phyloP scores from a whole-genome alignment of 64 coral and sea anemone species.

The Trachythela sp. region DNA sequence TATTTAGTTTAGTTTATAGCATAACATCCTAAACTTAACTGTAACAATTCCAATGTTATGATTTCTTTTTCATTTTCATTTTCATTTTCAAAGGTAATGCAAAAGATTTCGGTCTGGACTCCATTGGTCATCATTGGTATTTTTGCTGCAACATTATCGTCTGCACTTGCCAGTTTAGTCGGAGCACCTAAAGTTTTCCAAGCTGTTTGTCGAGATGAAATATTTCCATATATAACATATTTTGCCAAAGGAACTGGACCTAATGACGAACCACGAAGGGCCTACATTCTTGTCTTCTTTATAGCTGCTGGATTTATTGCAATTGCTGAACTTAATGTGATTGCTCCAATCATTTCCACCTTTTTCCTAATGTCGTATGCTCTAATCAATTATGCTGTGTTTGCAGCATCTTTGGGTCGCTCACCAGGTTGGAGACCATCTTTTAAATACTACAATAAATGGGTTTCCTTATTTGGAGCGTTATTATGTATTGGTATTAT shows the following conservation, averaged over 20 bases:
- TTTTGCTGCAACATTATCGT: conserved; percentile 93
- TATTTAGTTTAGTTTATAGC: no score
- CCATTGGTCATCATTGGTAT: conserved; percentile 90
- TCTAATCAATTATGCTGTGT: conserved; percentile 95
- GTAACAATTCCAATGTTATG: no score
- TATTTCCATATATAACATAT: conserved; percentile 81
- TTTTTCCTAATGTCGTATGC: conserved; percentile 99
- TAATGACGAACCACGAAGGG: conserved; percentile 79
- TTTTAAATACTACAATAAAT: conserved; percentile 99
- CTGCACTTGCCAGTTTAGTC: conserved; percentile 89
- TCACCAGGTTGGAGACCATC: conserved; percentile 97
- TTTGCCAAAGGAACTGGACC: conserved; percentile 81
- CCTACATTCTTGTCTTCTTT: conserved; percentile 73
- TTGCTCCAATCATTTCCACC: conserved; percentile 96
- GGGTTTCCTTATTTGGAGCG: conserved; percentile 87
- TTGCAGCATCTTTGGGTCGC: conserved; percentile 91
- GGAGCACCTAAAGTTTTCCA: conserved; percentile 96
- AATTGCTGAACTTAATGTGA: conserved; percentile 84
- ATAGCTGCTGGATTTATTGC: conserved; percentile 79
- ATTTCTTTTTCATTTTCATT: conserved; percentile 17
- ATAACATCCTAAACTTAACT: no score
- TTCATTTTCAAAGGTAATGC: no score
- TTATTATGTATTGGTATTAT: conserved; percentile 94
- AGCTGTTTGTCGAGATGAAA: conserved; percentile 87
- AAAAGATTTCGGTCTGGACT: conserved; percentile 89